Percentiles rank a stretch among this genome's conserved stretches.
Conservation (phyloP, 2,113 vertebrate species). For the Amphilophus citrinellus region DNA sequence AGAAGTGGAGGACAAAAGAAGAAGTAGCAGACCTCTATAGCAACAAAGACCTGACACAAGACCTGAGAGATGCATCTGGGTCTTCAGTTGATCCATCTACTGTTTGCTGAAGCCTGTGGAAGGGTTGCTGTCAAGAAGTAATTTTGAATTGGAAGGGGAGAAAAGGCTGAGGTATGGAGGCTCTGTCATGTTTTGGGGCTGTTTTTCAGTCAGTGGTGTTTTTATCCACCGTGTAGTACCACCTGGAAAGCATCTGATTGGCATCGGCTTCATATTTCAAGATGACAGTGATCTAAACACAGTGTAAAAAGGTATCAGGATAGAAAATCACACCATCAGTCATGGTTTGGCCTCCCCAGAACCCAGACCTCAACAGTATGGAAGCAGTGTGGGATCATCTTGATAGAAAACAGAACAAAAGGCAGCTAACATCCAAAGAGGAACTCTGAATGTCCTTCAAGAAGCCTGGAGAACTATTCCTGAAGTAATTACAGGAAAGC, state of each 20-base stretch:
- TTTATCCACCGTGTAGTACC: neutral
- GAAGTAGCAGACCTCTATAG: neutral
- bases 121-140: neutral
- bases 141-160: neutral
- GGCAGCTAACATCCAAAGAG: no score
- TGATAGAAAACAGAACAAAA: no score
- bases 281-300: neutral
- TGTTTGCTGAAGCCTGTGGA: neutral
- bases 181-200: no score
- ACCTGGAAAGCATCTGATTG: neutral
- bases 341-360: conserved; percentile 1
- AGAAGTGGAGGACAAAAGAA: neutral
- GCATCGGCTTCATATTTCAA: neutral
- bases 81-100: neutral
- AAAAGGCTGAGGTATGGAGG: neutral
- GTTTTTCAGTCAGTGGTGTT: no score
- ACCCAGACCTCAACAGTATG: neutral
- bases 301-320: neutral
- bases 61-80: neutral
- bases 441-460: no score
- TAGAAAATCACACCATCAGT: neutral
- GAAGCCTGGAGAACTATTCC: no score
- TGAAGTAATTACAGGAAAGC: no score
- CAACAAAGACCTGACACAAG: no score
- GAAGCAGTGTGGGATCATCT: neutral